Evolutionary conservation across 2,797 vertebrate species (phyloP).

Genomic region (Molossus alvarezi): DNA sequence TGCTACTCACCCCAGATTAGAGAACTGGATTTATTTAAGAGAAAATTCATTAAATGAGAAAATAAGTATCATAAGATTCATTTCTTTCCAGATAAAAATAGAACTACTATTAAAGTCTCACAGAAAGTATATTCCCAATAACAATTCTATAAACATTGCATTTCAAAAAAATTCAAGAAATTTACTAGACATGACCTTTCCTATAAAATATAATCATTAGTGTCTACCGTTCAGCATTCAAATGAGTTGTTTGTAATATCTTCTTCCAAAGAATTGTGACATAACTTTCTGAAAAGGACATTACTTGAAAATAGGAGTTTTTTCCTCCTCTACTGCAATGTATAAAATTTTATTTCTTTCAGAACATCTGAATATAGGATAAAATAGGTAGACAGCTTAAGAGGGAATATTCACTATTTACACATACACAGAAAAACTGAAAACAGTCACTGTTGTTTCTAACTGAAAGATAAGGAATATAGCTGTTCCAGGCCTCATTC

Average conservation of each 20-base stretch:
- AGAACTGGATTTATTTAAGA: conserved; percentile 50
- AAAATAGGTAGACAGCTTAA: conserved; percentile 15
- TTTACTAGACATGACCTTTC: conserved; percentile 30
- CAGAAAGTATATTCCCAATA: conserved; percentile 66
- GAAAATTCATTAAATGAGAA: conserved; percentile 77
- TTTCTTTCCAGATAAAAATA: conserved; percentile 79
- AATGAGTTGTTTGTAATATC: conserved; percentile 62
- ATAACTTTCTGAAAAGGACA: conserved; percentile 65
- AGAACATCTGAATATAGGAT: conserved; percentile 24
- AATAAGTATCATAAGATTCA: conserved; percentile 73
- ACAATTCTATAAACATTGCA: conserved; percentile 65
- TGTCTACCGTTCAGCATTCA: neutral
- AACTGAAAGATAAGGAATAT: neutral
- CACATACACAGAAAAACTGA: neutral
- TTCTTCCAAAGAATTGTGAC: conserved; percentile 51
- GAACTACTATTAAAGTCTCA: conserved; percentile 72
- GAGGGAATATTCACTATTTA: neutral
- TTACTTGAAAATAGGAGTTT: conserved; percentile 29
- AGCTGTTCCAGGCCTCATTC: neutral
- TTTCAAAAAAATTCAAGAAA: conserved; percentile 66
- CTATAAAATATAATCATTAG: conserved; percentile 64
- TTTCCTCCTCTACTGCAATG: neutral
- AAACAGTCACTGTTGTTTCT: neutral
- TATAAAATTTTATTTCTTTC: conserved; percentile 29
- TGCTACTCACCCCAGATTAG: conserved; percentile 5